Percentiles rank a stretch among this genome's conserved stretches.
phyloP scores from a whole-genome alignment of 2,888 invertebrate species.

The Cactoblastis cactorum region DNA sequence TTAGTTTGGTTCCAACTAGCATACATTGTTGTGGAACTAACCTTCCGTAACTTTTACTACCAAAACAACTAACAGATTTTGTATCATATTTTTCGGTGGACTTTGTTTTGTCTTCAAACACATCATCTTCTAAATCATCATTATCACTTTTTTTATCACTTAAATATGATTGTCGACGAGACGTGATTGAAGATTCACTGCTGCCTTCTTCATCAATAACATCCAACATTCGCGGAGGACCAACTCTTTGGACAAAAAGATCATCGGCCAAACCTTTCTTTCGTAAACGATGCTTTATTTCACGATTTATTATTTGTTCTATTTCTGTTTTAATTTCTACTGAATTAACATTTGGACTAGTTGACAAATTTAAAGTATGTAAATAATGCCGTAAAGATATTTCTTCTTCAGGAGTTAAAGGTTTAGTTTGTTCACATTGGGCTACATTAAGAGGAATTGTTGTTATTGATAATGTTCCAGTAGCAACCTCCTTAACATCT shows the following conservation, averaged over 20 bases:
- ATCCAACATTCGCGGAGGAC: conserved; percentile 84
- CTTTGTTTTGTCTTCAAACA: conserved; percentile 59
- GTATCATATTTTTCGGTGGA: conserved; percentile 32
- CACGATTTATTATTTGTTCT: conserved; percentile 64
- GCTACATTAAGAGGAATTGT: conserved; percentile 64
- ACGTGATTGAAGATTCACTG: conserved; percentile 80
- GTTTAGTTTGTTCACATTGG: conserved; percentile 55
- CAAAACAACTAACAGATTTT: conserved; percentile 32
- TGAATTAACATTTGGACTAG: conserved; percentile 57
- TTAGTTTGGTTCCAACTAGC: conserved; percentile 81
- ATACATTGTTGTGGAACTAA: conserved; percentile 71
- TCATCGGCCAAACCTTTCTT: conserved; percentile 66
- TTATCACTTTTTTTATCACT: conserved; percentile 67
- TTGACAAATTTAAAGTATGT: conserved; percentile 76
- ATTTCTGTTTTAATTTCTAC: conserved; percentile 68
- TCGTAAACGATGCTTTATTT: conserved; percentile 61
- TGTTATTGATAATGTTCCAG: conserved; percentile 57
- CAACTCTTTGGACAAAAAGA: conserved; percentile 60
- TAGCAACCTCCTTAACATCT: conserved; percentile 44
- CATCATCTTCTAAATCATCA: conserved; percentile 74
- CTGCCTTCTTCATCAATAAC: conserved; percentile 89
- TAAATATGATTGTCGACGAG: conserved; percentile 75
- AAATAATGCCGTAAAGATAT: conserved; percentile 75
- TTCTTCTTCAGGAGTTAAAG: conserved; percentile 80
- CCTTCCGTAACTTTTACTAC: conserved; percentile 51